Percentiles rank a stretch among this genome's conserved stretches.
phyloP scores from a whole-genome alignment of 2,888 invertebrate species.

The Orgyia antiqua region DNA sequence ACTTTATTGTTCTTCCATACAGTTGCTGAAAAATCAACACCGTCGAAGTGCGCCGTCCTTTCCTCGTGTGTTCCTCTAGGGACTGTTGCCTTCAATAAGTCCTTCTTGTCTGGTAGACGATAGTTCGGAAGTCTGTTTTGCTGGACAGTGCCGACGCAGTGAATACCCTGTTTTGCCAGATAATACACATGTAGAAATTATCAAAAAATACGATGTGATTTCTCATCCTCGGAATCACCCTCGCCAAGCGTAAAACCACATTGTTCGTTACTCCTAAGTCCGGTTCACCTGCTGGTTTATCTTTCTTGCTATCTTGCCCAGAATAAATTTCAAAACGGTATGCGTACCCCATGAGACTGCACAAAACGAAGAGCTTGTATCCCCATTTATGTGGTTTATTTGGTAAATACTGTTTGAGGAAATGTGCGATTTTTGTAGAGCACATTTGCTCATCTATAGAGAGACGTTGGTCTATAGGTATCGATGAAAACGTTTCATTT shows the following conservation, averaged over 20 bases:
- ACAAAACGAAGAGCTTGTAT: conserved; percentile 16
- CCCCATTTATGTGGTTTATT: conserved; percentile 16
- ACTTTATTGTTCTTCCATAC: conserved; percentile 17
- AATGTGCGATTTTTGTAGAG: conserved; percentile 30
- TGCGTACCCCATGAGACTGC: conserved; percentile 21
- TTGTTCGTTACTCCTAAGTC: neutral
- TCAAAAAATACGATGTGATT: conserved; percentile 30
- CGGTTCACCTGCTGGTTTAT: conserved; percentile 10
- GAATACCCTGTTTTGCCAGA: conserved; percentile 25
- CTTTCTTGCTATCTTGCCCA: conserved; percentile 18
- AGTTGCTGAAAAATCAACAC: conserved; percentile 5
- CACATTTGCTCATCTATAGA: conserved; percentile 14
- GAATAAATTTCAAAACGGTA: conserved; percentile 18
- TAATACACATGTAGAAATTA: conserved; percentile 33
- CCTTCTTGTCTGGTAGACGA: conserved; percentile 3
- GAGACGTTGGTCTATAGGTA: conserved; percentile 1
- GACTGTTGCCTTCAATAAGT: conserved; percentile 7
- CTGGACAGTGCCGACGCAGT: conserved; percentile 30
- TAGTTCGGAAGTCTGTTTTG: conserved; percentile 24
- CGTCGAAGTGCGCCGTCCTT: conserved; percentile 11
- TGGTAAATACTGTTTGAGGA: conserved; percentile 1
- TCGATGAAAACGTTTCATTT: neutral
- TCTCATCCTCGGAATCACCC: neutral
- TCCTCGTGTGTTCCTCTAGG: conserved; percentile 10
- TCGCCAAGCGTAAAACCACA: neutral